Evolutionary conservation across 2,797 vertebrate genomes (phyloP), one percentile per base, ranked within the genome.

Genomic region (Cryptoblepharus egeriae): DNA sequence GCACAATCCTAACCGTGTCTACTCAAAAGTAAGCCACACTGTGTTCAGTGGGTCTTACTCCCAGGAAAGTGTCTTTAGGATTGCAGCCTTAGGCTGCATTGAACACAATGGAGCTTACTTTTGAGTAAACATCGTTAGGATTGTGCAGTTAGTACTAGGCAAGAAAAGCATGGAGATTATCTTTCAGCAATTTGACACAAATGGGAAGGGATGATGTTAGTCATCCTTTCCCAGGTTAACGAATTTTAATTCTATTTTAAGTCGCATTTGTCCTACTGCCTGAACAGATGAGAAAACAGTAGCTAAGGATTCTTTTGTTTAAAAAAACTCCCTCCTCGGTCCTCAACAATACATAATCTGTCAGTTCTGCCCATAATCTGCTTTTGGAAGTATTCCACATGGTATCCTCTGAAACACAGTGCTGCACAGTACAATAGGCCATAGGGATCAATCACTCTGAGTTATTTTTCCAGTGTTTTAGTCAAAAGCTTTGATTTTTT

Each of bases 401-500:
- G 45, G 22, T 37, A 58, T 77, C 24, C 30, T 67, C 35, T 55
- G 20, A 72, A 83, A 72, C 35, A 72, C 18, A 71, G 20, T 30
- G 26, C 49, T 18, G 11, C 5, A 39, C 58, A 78, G 77, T 58
- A 45, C 26, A 49, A 35, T 26, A 72, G 20, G 9, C 13, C 8
- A 28, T 20, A 24, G 18, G 35, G 60, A 85, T 65, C 89, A 90
- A 72, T 81, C 85, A 78, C 88, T 78, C 45, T 80, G 82, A 88
- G n/a, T n/a, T n/a, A n/a, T n/a, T n/a, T n/a, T n/a, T n/a, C n/a
- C n/a, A n/a, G n/a, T n/a, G n/a, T n/a, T n/a, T n/a, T n/a, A n/a
- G n/a, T n/a, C n/a, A n/a, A n/a, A n/a, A n/a, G n/a, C n/a, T n/a
- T n/a, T n/a, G n/a, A n/a, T n/a, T n/a, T n/a, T n/a, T n/a, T n/a